Percentiles rank a stretch among this genome's conserved stretches.
These are phyloP conservation scores for Oryzias sinensis DNA, from an alignment of 2,797 vertebrate genomes.

Conservation along the genomic window DNA sequence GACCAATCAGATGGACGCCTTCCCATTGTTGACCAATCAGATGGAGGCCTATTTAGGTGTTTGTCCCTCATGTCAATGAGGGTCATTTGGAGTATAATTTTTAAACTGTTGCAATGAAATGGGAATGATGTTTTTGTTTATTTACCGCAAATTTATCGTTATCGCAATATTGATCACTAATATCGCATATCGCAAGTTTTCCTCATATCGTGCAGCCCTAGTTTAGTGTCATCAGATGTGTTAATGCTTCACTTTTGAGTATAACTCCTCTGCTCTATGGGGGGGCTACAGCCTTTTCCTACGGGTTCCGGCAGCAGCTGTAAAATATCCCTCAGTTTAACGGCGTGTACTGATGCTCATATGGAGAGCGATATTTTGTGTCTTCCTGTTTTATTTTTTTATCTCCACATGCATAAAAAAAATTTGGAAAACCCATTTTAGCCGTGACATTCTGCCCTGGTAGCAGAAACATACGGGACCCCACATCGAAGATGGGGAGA, in stretches of 20 bases:
- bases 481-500: constrained; percentile 68
- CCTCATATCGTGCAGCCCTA: too few relatives aligned
- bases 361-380: constrained; percentile 43
- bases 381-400: constrained; percentile 13
- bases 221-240: constrained; percentile 11
- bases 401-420: constrained; percentile 52
- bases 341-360: constrained; percentile 55
- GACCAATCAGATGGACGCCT: too few relatives aligned
- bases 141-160: too few relatives aligned
- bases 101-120: too few relatives aligned
- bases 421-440: constrained; percentile 72
- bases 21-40: too few relatives aligned
- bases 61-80: too few relatives aligned
- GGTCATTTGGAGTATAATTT: too few relatives aligned
- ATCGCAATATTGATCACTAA: too few relatives aligned
- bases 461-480: constrained; percentile 68
- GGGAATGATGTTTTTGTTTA: too few relatives aligned
- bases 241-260: constrained; percentile 41
- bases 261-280: constrained; percentile 31
- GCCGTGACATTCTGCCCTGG: constrained; percentile 70
- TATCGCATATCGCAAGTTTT: too few relatives aligned
- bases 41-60: too few relatives aligned
- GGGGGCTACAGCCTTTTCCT: constrained; percentile 44
- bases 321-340: constrained; percentile 64
- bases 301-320: constrained; percentile 48